phyloP scores from a whole-genome alignment of 2,888 invertebrate genomes.

The Helicoverpa assulta region DNA sequence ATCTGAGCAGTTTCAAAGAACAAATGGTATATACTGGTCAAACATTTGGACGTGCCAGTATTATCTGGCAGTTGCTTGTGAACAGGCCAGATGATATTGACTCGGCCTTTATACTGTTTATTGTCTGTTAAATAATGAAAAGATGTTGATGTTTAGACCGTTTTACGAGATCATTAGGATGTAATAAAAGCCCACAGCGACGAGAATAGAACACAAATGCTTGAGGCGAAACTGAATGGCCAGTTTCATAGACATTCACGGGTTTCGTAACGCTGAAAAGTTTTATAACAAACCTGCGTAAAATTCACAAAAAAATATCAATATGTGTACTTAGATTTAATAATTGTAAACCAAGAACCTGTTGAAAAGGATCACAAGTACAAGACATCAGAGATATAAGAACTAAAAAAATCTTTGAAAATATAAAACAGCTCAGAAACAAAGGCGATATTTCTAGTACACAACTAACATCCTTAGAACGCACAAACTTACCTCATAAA shows the following conservation, averaged over 20 bases:
- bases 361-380: no score
- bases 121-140: slow-evolving; percentile 36
- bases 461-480: background rate
- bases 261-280: background rate
- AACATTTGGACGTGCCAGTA: background rate
- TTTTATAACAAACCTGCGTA: background rate
- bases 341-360: no score
- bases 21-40: no score
- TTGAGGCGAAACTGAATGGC: slow-evolving; percentile 6
- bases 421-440: background rate
- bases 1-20: no score
- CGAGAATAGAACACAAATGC: slow-evolving; percentile 28
- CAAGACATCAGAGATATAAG: no score
- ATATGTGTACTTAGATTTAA: no score
- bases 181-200: slow-evolving; percentile 36
- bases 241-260: slow-evolving; percentile 3
- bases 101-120: slow-evolving; percentile 21
- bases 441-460: no score
- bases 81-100: slow-evolving; percentile 3
- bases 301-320: no score
- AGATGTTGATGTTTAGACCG: slow-evolving; percentile 12
- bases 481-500: background rate
- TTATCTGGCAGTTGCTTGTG: background rate
- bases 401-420: background rate
- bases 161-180: slow-evolving; percentile 46